Evolutionary conservation across 2,888 invertebrate species (phyloP), one percentile per base, ranked within the genome.

Genomic region (Meiosimyza decipiens): DNA sequence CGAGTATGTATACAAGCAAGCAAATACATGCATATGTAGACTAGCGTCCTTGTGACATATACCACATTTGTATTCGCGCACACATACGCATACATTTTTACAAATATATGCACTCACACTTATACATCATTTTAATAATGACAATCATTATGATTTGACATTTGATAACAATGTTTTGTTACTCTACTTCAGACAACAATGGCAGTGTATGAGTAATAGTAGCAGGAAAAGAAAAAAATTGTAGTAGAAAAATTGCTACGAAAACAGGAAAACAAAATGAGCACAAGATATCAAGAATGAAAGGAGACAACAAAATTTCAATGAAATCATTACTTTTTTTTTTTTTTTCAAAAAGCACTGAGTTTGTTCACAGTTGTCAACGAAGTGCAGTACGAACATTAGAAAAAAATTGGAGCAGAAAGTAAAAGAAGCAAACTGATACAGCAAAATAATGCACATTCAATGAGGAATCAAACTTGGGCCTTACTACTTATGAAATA

Each of bases 141-240:
- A 74, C 71, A 71, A 69, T 68, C 68, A 71, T 74, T 74, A 68
- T 64, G 68, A 74, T 74, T 69, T 71, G 64, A 71, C 74, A 68
- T 67, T 57, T 68, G 71, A 71, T 28, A 67, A 62, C 55, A 60
- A 6, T 59, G 33, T 28, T 28, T 33, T n/a, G 13, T 9, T 28
- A 22, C 28, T n/a, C n/a, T 28, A 62, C 28, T n/a, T 13, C n/a
- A 62, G n/a, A 40, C 16, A 40, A 12, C n/a, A 16, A 62, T 12
- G 4, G 33, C 13, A 55, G n/a, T 6, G 12, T n/a, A 60, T n/a
- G 15, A 40, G 40, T 16, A 47, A 47, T 16, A 18, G 63, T 5
- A 28, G 47, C 3, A 64, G 40, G 22, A 64, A 54, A 18, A 16
- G 12, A 40, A 51, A 57, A 22, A 66, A 55, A 64, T 40, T 28